Base-by-base conservation (phyloP, 2,888 invertebrate genomes). In the Miltochrista miniata region DNA sequence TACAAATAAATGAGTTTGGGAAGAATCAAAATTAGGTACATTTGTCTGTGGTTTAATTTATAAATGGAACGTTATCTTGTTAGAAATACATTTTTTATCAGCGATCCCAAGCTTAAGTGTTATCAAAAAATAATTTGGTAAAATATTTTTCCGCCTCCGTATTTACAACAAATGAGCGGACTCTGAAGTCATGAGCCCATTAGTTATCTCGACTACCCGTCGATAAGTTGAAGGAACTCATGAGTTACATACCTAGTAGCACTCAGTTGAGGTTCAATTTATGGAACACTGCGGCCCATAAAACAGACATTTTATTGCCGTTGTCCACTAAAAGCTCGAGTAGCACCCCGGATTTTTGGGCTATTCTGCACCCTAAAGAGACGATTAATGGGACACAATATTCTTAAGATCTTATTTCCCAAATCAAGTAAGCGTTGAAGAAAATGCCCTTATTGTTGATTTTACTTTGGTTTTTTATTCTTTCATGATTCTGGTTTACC, bases 191-290 rank as follows among this genome's bases (percentile, higher is more conserved):
- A 7, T 24, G 11, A 11, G n/a, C 10, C 13, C 8, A 13, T 15
- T 9, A 14, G 10, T n/a, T 40, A 18, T 30, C 35, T 5, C 14
- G 14, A 2, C 8, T 29, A 47, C 18, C 4, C 11, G 15, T 43
- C 2, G 29, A 41, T 14, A 11, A n/a, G 11, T 29, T 35, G n/a
- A 14, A 41, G 34, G 12, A 4, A n/a, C 33, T 34, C 12, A 34
- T 47, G 35, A 9, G 31, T 30, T 15, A 48, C 15, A 31, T 15
- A 48, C 15, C 18, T 1, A 41, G 35, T 36, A 35, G 24, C n/a
- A 37, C 48, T 37, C 48, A 36, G 31, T 42, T 31, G 36, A 36
- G 31, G 15, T 31, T 18, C 42, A 13, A 48, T 48, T 48, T 48
- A 48, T 42, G 42, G 37, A 31, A 12, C 14, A 18, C 35, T 31